Base-by-base conservation (phyloP, 2,797 vertebrate genomes). In the Tiaroga cobitis region DNA sequence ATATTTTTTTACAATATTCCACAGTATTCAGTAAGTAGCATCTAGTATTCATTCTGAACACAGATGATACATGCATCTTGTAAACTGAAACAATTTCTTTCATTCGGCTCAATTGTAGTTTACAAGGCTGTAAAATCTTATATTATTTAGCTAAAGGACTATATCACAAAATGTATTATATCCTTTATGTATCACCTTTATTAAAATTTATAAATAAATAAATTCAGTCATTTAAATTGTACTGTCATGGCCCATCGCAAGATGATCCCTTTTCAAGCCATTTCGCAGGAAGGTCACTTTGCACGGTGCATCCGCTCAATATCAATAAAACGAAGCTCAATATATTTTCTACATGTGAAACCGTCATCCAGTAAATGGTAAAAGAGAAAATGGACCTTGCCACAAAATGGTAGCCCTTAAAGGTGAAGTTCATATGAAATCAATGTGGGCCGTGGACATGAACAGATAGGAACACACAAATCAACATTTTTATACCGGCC, bases 341-440 rank as follows among this genome's bases (percentile, higher is more conserved):
- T 85, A 88, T 82, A 82, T 85, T 85, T 85, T 82, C 85, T 72
- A 65, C 75, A 67, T 80, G 80, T 82, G 85, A 86, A 86, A 82
- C 78, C 81, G 13, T 83, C 83, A 85, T 75, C 74, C 51, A 80
- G 88, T 87, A 75, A 76, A 82, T 72, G 77, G 84, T 85, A 80
- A 81, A 87, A 83, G 67, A 68, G 86, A 83, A 85, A 85, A 82
- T 26, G 76, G 78, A 80, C 73, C 73, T 78, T 72, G 67, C 80
- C 78, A 78, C 76, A 76, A 85, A 87, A 85, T 81, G 70, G 70
- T 83, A 67, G 81, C 80, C 81, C 87, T 85, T 76, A 85, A 87
- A 87, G 85, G 85, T 80, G 80, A 87, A 88, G 85, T 83, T 85
- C 87, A 87, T 79, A 81, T 72, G 49, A 87, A 88, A 88, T 90